Percentiles rank a stretch among this genome's conserved stretches.
These are phyloP conservation scores for Ctenicera cuprea DNA, from an alignment of 2,888 invertebrate species.

Conservation along the genomic window DNA sequence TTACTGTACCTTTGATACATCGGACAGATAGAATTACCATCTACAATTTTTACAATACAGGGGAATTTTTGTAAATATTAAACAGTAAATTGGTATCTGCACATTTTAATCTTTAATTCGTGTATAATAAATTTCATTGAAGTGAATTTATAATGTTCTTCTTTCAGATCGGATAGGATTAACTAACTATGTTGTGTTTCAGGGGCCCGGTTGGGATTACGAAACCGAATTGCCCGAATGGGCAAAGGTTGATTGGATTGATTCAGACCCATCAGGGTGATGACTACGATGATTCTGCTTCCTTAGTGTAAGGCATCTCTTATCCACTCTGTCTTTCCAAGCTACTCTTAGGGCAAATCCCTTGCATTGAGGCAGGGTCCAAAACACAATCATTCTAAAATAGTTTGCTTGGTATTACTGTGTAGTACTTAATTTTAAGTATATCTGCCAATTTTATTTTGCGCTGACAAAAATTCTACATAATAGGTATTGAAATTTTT, in stretches of 20 bases:
- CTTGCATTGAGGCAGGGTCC: conserved; percentile 67
- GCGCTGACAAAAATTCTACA: background rate
- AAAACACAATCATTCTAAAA: conserved; percentile 65
- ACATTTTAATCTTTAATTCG: background rate
- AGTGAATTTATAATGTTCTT: background rate
- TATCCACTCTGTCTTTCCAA: conserved; percentile 70
- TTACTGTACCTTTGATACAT: no score
- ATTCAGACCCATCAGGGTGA: conserved; percentile 76
- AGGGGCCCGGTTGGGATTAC: conserved; percentile 97
- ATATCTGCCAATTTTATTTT: conserved; percentile 18
- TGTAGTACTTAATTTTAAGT: conserved; percentile 43
- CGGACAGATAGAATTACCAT: no score
- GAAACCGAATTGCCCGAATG: conserved; percentile 94
- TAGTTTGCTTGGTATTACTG: conserved; percentile 49
- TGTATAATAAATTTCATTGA: background rate
- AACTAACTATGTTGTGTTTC: conserved; percentile 57
- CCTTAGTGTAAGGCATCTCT: conserved; percentile 66
- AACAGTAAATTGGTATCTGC: no score
- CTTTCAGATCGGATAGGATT: background rate
- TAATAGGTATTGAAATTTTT: background rate
- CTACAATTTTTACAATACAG: no score
- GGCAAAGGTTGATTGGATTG: conserved; percentile 91
- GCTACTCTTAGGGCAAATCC: conserved; percentile 59
- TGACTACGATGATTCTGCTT: conserved; percentile 60
- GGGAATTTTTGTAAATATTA: no score